Base-by-base conservation (phyloP, 2,888 invertebrate genomes). In the Panzeria rudis region DNA sequence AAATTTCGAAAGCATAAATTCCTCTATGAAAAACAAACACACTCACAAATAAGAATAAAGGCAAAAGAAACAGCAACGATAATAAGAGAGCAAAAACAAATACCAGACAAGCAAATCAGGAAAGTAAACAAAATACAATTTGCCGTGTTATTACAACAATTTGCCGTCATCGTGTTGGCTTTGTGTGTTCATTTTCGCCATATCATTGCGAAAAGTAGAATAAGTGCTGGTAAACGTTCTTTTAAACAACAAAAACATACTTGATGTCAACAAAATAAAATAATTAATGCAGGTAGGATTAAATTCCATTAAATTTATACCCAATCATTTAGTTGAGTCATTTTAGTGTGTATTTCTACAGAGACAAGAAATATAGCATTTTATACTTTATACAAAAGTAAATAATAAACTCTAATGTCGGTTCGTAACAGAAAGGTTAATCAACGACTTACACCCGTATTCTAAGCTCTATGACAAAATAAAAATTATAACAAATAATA, bases 61-160 rank as follows among this genome's bases (percentile, higher is more conserved):
- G 8, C 20, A 25, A 66, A 17, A n/a, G 47, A 68, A 64, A 11
- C 47, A 41, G n/a, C 20, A 72, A 35, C n/a, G 9, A 11, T 6
- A 47, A 8, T 17, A 20, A 66, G 13, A 71, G 23, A 47, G 56
- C 54, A 50, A 66, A 56, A 71, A 56, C n/a, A 62, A 82, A 76
- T 44, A 44, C 20, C 75, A 81, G 73, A 69, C 62, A 71, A 62
- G 69, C 35, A 72, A 66, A 73, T 9, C 17, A 64, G 50, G 75
- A 80, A 84, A 80, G 80, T 77, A 84, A 84, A 80, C 84, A 84
- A 84, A 76, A 50, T 56, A 4, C 15, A 71, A 79, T 79, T 84
- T 52, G 75, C 69, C 52, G 23, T 59, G n/a, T 56, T 54, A 38
- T 73, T 75, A 29, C 52, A 29, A 41, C 23, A 47, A 61, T 32